Base-by-base conservation (phyloP, 64 coral and sea anemone genomes). In the Porites lutea region DNA sequence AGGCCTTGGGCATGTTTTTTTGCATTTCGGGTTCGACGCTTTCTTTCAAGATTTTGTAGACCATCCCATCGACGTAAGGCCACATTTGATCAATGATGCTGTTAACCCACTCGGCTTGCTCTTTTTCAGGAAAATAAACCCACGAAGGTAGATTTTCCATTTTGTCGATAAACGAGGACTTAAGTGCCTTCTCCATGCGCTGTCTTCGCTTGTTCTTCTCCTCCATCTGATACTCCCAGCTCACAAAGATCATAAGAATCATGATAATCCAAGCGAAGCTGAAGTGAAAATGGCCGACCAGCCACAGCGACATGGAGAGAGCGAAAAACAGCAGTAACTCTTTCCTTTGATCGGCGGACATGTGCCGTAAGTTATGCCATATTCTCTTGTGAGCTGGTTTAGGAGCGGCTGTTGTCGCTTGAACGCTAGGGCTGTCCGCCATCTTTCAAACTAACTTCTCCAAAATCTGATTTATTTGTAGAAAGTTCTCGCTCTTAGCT, bases 251-350 rank as follows among this genome's bases (percentile, higher is more conserved):
- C 81, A 89, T 87, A 8, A 96, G 50, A 44, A 93, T 93, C 79
- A 93, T 89, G 62, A 90, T 80, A 8, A 96, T 96, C 95, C 95
- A 96, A 15, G 95, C 95, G 78, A 93, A 96, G 65, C 95, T 96
- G 52, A 96, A 93, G 23, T 96, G 87, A 79, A 93, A 73, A 61
- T 90, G 89, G 54, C 95, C 91, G 53, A 93, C 95, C 10, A 86
- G 65, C 86, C 87, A 96, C 1, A 93, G 48, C 5, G 91, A 71
- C 2, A 89, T 21, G 16, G 95, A 86, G 23, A 72, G 65, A 45
- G 43, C 54, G 3, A 96, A 93, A 78, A 52, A 79, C 8, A 83
- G 83, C 6, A 54, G 71, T 43, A 87, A 79, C 7, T 93, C 91
- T 45, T 58, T 93, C 9, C 60, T 79, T 57, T 93, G 37, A 48